Conservation (phyloP, 2,113 vertebrate genomes). For the Galeopterus variegatus region DNA sequence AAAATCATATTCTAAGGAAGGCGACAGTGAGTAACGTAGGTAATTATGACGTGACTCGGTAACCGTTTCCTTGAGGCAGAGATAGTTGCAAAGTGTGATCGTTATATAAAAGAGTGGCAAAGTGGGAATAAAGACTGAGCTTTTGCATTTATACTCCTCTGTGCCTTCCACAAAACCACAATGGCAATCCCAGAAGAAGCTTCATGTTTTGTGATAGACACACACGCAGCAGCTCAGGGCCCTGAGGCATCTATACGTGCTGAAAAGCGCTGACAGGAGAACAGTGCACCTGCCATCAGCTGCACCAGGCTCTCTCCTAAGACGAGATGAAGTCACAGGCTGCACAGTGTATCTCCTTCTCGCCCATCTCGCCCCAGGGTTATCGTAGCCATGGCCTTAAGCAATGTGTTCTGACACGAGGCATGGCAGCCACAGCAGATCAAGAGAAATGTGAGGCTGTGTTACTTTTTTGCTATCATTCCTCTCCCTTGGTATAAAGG, state of each 20-base stretch:
- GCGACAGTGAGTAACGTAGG: background rate
- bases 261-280: background rate
- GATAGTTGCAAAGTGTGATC: background rate
- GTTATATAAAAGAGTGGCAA: background rate
- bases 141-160: background rate
- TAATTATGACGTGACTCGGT: background rate
- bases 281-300: background rate
- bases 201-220: background rate
- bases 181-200: background rate
- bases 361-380: background rate
- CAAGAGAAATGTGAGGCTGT: background rate
- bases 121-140: background rate
- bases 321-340: background rate
- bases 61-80: slow-evolving; percentile 16
- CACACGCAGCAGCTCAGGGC: background rate
- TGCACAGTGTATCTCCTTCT: background rate
- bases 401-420: background rate
- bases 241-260: background rate
- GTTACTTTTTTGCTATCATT: background rate
- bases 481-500: background rate
- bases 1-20: background rate
- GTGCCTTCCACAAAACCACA: background rate
- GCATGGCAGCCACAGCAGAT: background rate
- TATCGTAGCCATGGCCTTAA: background rate
- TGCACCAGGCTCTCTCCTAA: background rate